Base-by-base conservation (phyloP, 2,888 invertebrate species). In the Cordylochernes scorpioides region DNA sequence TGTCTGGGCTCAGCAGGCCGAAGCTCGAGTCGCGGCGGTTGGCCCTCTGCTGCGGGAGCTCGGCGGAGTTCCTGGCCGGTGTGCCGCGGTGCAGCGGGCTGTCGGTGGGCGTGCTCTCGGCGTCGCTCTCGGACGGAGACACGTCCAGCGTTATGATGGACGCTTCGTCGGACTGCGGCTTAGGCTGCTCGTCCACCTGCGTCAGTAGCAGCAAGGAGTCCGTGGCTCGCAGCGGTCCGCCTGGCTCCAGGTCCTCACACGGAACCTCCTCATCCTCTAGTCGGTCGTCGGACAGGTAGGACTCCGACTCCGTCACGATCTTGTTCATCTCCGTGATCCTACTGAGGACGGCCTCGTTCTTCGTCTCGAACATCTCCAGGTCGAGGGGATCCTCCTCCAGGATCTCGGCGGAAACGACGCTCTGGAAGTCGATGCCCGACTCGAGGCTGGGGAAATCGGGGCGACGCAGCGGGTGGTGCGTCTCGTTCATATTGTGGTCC, bases 281-380 rank as follows among this genome's bases (percentile, higher is more conserved):
- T 14, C 21, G 8, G 15, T 31, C 35, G 17, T 36, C 35, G 18
- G 31, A 32, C 33, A 49, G 36, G 58, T 74, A 74, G 49, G 69
- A 69, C 54, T 74, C 71, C 5, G 74, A 73, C 46, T 67, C 70
- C 48, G 71, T 67, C 9, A 74, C 72, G 42, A 74, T 55, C 44
- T 68, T 67, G 42, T 72, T 73, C 69, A 75, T 71, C 54, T 75
- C 75, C 6, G 69, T 67, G n/a, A 75, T 71, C 35, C 74, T 59
- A 39, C 65, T 59, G 21, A 73, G 50, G 0, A 73, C 51, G 51
- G 68, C 71, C 41, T 72, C 71, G 47, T 72, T 72, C 44, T 31
- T 39, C 9, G 40, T 39, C 25, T 40, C 40, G 12, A 35, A 33
- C 4, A 39, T 24, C 17, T 34, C 34, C 5, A 35, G 29, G n/a